Conservation (phyloP, 37 sponge, comb jelly and placozoan species). For the Cladorhizidae sp. region DNA sequence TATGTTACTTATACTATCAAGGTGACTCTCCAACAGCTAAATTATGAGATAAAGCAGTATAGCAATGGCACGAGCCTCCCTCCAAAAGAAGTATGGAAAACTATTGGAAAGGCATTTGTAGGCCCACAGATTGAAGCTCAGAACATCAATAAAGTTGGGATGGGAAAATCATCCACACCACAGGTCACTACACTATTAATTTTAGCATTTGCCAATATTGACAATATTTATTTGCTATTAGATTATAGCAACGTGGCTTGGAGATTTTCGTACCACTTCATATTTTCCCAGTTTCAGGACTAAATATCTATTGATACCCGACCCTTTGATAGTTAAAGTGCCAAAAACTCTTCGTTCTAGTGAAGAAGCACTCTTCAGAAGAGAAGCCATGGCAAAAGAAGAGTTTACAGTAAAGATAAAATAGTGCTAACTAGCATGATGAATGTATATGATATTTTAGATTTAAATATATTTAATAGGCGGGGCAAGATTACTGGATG, state of each 20-base stretch:
- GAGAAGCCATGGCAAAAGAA: background rate
- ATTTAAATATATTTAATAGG: slow-evolving; percentile 38
- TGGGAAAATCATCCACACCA: slow-evolving; percentile 41
- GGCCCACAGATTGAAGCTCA: slow-evolving; percentile 64
- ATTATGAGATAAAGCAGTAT: slow-evolving; percentile 18
- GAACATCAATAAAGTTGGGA: slow-evolving; percentile 31
- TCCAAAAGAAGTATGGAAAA: slow-evolving; percentile 48
- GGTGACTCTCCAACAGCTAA: slow-evolving; percentile 72
- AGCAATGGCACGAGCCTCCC: background rate
- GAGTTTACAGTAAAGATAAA: background rate
- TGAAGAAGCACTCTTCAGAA: background rate
- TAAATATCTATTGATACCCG: slow-evolving; percentile 71
- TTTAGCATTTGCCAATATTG: background rate
- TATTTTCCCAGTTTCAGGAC: slow-evolving; percentile 36
- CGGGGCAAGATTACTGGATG: slow-evolving; percentile 69
- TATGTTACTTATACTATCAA: slow-evolving; percentile 66
- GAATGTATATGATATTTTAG: background rate
- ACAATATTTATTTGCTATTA: slow-evolving; percentile 4
- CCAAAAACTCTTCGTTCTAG: background rate
- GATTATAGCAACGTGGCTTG: slow-evolving; percentile 77
- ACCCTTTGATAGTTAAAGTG: slow-evolving; percentile 29
- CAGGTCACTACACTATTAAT: slow-evolving; percentile 15
- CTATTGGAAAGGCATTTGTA: slow-evolving; percentile 58
- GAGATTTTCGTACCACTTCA: slow-evolving; percentile 63
- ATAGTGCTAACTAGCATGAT: background rate